Evolutionary conservation across 2,888 invertebrate genomes (phyloP), one percentile per base, ranked within the genome.

Genomic region (Drosophila falleni): DNA sequence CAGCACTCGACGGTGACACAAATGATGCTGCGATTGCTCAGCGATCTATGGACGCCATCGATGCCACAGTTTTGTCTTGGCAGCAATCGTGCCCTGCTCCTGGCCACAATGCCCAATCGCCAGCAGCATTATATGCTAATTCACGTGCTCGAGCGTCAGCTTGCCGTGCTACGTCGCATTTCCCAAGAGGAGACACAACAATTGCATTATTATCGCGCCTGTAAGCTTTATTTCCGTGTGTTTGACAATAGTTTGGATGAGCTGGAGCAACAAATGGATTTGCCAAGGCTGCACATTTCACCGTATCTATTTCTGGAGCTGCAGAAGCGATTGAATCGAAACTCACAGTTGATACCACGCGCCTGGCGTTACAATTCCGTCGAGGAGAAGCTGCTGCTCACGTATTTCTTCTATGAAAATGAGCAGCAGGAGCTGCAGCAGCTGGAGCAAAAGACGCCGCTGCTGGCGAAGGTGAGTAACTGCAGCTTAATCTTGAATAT

Each of bases 401-500:
- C 87, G 41, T 92, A 92, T 61, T 85, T 92, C 33, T 92, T 91
- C 59, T 92, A 89, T 62, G 88, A 89, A 15, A 66, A 13, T 9
- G 62, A 77, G n/a, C 11, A 76, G 8, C 51, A 80, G 46, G 78
- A 77, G 56, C 50, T 51, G n/a, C 42, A 44, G n/a, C 19, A 56
- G 5, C 8, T 11, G n/a, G 49, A 39, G 15, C 35, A 46, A 11
- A 10, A 23, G 31, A 31, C 39, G 39, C 13, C n/a, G n/a, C 10
- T 37, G 16, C 15, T 47, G 11, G n/a, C 29, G 6, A 53, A 53
- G 53, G 53, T 53, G 3, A 37, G 15, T 11, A 6, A 19, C 6
- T 5, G 15, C 26, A 47, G 15, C 1, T 26, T 15, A 15, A 15
- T 10, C 9, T 31, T 31, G 9, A 47, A 29, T 47, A 29, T 2